Percentiles rank a stretch among this genome's conserved stretches.
phyloP scores from a whole-genome alignment of 2,113 vertebrate genomes.

The Bambusicola thoracicus region DNA sequence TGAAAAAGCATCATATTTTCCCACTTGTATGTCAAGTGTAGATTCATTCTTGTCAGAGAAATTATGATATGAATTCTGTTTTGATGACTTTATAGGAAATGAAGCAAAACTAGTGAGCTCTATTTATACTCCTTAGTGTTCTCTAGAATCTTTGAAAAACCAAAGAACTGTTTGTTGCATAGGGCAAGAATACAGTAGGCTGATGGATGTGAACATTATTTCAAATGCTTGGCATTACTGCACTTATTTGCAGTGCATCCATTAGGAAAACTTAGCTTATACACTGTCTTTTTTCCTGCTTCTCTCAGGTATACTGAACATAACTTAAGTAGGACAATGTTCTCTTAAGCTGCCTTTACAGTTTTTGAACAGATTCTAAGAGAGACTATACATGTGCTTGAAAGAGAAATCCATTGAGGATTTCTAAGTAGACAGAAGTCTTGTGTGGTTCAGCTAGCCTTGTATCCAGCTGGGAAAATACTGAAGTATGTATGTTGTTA shows the following conservation, averaged over 20 bases:
- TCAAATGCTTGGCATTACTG: not conserved
- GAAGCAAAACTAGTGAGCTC: not conserved
- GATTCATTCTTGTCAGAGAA: not conserved
- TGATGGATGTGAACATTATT: not conserved
- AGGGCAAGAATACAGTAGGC: not conserved
- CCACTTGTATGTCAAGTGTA: not conserved
- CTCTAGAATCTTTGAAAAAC: not conserved
- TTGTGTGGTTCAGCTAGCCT: not conserved
- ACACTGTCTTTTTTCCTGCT: not conserved
- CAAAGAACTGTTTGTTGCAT: not conserved
- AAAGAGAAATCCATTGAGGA: not conserved
- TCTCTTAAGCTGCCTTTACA: not conserved
- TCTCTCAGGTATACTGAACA: not conserved
- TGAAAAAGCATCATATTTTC: not conserved
- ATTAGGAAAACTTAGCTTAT: not conserved
- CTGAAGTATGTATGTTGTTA: not conserved
- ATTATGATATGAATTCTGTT: not conserved
- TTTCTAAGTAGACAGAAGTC: not conserved
- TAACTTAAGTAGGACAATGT: not conserved
- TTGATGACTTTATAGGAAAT: not conserved
- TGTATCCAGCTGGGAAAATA: not conserved
- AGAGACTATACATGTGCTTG: not conserved
- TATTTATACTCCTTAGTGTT: not conserved
- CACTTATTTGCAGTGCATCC: not conserved
- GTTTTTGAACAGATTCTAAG: not conserved